These are phyloP conservation scores for Sinocyclocheilus maitianheensis DNA, from an alignment of 2,113 vertebrate genomes.

Conservation along the genomic window DNA sequence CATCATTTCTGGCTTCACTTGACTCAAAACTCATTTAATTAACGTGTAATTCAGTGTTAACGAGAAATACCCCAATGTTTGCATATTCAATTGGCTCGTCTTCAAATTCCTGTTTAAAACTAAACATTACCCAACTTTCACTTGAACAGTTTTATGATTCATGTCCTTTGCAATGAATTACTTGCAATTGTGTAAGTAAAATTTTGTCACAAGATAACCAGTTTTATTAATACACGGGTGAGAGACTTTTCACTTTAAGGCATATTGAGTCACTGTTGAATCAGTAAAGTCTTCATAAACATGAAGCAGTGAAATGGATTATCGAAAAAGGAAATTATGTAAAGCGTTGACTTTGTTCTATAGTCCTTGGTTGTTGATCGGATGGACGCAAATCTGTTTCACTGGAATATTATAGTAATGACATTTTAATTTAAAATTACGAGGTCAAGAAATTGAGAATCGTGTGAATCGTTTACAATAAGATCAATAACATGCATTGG, in stretches of 20 bases:
- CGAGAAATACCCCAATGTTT: not conserved
- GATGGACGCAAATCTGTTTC: not conserved
- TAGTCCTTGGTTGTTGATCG: not conserved
- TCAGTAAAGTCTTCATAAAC: not conserved
- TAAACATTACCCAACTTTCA: not conserved
- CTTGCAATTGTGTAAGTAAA: not conserved
- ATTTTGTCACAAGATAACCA: no score
- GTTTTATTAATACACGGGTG: no score
- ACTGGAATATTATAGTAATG: no score
- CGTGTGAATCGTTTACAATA: no score
- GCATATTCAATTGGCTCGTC: not conserved
- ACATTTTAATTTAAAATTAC: not conserved
- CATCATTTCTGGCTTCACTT: not conserved
- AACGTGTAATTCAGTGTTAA: constrained; percentile 7
- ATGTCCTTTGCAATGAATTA: not conserved
- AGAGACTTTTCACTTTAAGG: not conserved
- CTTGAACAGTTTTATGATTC: not conserved
- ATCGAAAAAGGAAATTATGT: not conserved
- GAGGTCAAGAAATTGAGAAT: not conserved
- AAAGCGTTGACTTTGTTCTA: not conserved
- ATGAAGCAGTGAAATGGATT: not conserved
- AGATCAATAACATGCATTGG: no score
- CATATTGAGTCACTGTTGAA: not conserved
- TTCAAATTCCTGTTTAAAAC: constrained; percentile 9
- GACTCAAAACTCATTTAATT: constrained; percentile 18